These are phyloP conservation scores for Eupithecia exiguata DNA, from an alignment of 2,888 invertebrate species.

Conservation along the genomic window DNA sequence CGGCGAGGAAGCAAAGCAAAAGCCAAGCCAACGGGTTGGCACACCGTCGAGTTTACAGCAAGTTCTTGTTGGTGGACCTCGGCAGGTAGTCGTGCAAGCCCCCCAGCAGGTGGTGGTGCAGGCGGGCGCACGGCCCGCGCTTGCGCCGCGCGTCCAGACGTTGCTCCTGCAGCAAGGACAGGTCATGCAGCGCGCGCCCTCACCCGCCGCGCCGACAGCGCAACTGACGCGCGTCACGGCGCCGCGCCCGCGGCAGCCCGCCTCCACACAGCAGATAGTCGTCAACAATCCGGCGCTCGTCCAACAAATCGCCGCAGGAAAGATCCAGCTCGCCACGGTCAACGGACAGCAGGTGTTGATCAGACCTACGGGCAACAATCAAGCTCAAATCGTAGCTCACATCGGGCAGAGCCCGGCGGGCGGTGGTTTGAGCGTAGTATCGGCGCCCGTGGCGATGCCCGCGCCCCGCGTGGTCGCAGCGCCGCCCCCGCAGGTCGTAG, in stretches of 20 bases:
- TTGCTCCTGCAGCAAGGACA: slow-evolving; percentile 69
- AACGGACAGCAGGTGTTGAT: slow-evolving; percentile 94
- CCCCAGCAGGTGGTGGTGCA: slow-evolving; percentile 59
- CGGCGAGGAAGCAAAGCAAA: slow-evolving; percentile 43
- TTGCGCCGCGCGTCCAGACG: slow-evolving; percentile 61
- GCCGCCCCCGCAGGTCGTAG: slow-evolving; percentile 43
- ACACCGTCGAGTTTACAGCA: slow-evolving; percentile 51
- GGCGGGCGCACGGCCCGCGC: slow-evolving; percentile 55
- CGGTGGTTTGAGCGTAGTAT: slow-evolving; percentile 47
- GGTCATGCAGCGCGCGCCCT: slow-evolving; percentile 53
- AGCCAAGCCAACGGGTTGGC: slow-evolving; percentile 38
- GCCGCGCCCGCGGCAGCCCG: slow-evolving; percentile 51
- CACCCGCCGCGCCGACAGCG: slow-evolving; percentile 55
- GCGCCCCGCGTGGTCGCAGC: slow-evolving; percentile 50
- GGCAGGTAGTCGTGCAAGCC: slow-evolving; percentile 52
- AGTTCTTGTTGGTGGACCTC: slow-evolving; percentile 59
- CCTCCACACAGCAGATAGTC: slow-evolving; percentile 86
- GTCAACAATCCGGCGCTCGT: slow-evolving; percentile 90
- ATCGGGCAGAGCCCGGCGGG: slow-evolving; percentile 83
- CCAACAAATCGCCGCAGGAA: slow-evolving; percentile 92
- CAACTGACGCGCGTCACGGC: slow-evolving; percentile 51
- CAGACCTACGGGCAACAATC: slow-evolving; percentile 90
- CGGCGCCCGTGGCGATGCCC: slow-evolving; percentile 45
- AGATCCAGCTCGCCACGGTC: slow-evolving; percentile 92
- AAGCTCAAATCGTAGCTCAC: slow-evolving; percentile 90